Percentiles rank a stretch among this genome's conserved stretches.
Conservation (phyloP, 2,797 vertebrate genomes). For the Trematomus bernacchii region DNA sequence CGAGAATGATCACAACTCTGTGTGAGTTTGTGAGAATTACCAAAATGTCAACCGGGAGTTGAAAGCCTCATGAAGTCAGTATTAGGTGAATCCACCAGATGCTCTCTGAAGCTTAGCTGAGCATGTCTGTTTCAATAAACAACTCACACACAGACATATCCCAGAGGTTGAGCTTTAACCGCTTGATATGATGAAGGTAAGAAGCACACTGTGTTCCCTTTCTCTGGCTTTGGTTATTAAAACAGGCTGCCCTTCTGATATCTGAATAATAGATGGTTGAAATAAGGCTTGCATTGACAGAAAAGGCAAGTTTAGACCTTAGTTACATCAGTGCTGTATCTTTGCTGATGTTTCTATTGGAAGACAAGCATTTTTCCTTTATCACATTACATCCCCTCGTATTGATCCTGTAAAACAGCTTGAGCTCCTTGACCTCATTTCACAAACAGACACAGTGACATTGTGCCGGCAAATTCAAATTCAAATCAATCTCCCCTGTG, state of each 20-base stretch:
- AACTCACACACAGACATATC: conserved; percentile 31
- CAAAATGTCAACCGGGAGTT: conserved; percentile 29
- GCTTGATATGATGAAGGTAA: conserved; percentile 11
- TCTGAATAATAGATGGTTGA: conserved; percentile 36
- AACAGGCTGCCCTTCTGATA: conserved; percentile 18
- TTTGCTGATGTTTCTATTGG: conserved; percentile 37
- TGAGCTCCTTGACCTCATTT: conserved; percentile 70
- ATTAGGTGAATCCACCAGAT: conserved; percentile 54
- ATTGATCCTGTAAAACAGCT: conserved; percentile 70
- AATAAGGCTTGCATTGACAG: conserved; percentile 9
- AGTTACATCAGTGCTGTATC: conserved; percentile 21
- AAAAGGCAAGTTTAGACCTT: conserved; percentile 27
- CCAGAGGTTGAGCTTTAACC: conserved; percentile 29
- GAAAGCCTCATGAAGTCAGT: conserved; percentile 51
- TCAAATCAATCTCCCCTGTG: conserved; percentile 59
- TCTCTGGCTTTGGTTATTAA: conserved; percentile 20
- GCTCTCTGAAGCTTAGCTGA: conserved; percentile 51
- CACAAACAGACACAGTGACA: conserved; percentile 64
- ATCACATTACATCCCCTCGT: conserved; percentile 54
- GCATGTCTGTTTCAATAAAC: conserved; percentile 58
- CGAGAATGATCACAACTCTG: conserved; percentile 1
- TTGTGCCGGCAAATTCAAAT: conserved; percentile 68
- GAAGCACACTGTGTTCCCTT: conserved; percentile 8
- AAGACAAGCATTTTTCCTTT: conserved; percentile 39
- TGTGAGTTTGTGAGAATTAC: conserved; percentile 34